phyloP scores from a whole-genome alignment of 1,140 invertebrate species.

The Uloborus diversus region DNA sequence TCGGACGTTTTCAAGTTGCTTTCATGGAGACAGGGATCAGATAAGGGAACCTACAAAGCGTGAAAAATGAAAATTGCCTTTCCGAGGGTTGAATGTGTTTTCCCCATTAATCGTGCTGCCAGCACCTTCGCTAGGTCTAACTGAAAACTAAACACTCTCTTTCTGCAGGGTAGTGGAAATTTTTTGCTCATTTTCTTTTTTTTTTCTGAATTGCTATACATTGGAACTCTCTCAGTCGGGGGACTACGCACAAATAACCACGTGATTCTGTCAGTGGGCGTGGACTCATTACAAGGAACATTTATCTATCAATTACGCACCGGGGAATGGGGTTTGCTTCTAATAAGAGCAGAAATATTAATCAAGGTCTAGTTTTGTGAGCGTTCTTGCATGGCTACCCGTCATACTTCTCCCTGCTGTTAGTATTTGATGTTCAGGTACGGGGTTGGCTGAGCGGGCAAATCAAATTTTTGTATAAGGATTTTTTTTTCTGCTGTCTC shows the following conservation, averaged over 20 bases:
- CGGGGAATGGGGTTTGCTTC: neutral
- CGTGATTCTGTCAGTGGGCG: neutral
- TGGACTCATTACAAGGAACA: neutral
- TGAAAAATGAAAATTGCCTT: constrained; percentile 54
- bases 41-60: constrained; percentile 45
- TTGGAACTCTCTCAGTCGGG: constrained; percentile 5
- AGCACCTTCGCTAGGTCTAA: constrained; percentile 24
- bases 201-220: constrained; percentile 1
- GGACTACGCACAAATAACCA: constrained; percentile 5
- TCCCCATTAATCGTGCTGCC: constrained; percentile 48
- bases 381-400: too few species aligned
- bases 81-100: constrained; percentile 35
- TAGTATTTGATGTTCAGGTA: too few species aligned
- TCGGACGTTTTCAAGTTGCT: constrained; percentile 30
- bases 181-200: constrained; percentile 5
- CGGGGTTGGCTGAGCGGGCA: too few species aligned
- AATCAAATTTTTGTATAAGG: too few species aligned
- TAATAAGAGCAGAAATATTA: too few species aligned
- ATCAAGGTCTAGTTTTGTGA: too few species aligned
- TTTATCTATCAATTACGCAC: neutral
- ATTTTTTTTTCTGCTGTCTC: too few species aligned
- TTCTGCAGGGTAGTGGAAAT: neutral
- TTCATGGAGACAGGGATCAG: constrained; percentile 32
- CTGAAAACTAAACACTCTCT: constrained; percentile 47
- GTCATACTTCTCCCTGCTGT: too few species aligned